Conservation (phyloP, 2,113 vertebrate species). For the Isichthys henryi region DNA sequence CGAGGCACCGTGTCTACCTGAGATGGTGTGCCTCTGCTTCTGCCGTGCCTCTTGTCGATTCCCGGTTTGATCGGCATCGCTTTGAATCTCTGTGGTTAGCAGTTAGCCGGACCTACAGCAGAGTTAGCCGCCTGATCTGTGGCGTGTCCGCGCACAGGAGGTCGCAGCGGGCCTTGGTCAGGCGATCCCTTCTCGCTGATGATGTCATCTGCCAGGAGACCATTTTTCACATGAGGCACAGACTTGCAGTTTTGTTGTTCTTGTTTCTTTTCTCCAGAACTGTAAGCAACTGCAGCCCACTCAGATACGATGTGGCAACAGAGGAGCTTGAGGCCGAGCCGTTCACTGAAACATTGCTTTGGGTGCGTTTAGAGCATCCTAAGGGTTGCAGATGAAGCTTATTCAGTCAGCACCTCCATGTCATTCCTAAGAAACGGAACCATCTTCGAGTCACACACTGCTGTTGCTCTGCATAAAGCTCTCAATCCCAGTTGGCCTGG, state of each 20-base stretch:
- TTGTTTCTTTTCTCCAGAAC: background rate
- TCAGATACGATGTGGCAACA: background rate
- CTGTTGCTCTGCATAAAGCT: background rate
- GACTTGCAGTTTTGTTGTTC: background rate
- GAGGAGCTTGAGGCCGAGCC: background rate
- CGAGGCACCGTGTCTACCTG: background rate
- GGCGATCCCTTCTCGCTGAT: background rate
- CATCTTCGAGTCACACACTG: background rate
- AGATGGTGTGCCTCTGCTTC: background rate
- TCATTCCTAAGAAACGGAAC: background rate
- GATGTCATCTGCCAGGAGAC: background rate
- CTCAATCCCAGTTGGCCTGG: background rate
- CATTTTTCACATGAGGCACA: background rate
- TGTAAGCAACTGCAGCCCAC: background rate
- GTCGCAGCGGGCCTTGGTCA: background rate
- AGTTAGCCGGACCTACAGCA: background rate
- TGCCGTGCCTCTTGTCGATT: background rate
- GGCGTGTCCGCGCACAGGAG: background rate
- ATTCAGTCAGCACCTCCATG: background rate
- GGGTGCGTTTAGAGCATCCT: background rate
- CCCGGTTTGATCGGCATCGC: background rate
- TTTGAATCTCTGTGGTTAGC: background rate
- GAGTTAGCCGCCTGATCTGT: background rate
- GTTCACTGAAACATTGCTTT: background rate
- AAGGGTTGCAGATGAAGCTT: background rate